Conservation (phyloP, 37 sponge, comb jelly and placozoan species). For the Spongilla lacustris region DNA sequence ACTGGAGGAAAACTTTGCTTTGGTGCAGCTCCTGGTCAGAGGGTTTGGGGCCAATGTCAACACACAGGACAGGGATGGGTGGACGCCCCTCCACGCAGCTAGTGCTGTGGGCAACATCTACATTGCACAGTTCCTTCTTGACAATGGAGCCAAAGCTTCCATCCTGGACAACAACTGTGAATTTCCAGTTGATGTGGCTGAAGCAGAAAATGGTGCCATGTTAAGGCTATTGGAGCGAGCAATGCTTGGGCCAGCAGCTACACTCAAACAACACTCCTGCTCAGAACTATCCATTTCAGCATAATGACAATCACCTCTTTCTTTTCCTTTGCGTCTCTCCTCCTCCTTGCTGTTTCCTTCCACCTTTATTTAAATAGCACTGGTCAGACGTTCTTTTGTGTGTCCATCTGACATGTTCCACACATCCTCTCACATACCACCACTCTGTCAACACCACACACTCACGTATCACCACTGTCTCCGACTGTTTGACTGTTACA, state of each 20-base stretch:
- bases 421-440: background rate
- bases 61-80: constrained; percentile 76
- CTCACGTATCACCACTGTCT: background rate
- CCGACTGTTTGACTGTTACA: background rate
- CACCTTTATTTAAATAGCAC: background rate
- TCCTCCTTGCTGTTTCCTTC: background rate
- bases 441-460: no score
- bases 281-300: background rate
- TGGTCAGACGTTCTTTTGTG: background rate
- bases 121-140: constrained; percentile 87
- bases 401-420: background rate
- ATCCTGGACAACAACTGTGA: constrained; percentile 76
- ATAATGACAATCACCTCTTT: background rate
- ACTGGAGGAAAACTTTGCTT: constrained; percentile 83
- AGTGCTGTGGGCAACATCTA: constrained; percentile 85
- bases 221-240: constrained; percentile 70
- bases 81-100: constrained; percentile 88
- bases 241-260: constrained; percentile 77
- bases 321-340: no score
- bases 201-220: constrained; percentile 60
- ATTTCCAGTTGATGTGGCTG: constrained; percentile 86
- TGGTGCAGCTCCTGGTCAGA: constrained; percentile 75
- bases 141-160: constrained; percentile 84
- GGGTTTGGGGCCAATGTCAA: constrained; percentile 73
- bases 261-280: background rate